Evolutionary conservation across 2,888 invertebrate species (phyloP), one percentile per base, ranked within the genome.

Genomic region (Lathronympha strigana): DNA sequence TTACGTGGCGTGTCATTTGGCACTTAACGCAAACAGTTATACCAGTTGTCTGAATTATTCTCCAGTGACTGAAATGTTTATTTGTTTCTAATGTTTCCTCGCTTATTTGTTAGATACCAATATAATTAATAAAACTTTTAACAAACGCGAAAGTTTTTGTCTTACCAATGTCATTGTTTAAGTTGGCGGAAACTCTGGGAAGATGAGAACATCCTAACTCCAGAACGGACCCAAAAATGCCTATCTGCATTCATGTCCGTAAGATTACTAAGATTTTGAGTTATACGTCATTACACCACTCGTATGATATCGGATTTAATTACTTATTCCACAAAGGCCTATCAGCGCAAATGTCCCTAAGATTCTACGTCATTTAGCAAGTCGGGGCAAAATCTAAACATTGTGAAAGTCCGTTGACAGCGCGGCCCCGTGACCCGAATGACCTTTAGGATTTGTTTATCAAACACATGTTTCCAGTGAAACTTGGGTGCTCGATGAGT

Each of bases 391-490:
- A 23, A 33, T 33, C 62, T 62, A 62, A 62, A 38, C 45, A 61
- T 54, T 66, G 66, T 66, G 66, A 66, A 66, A 66, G 66, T 57
- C 57, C 60, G 66, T 66, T 66, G 66, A 60, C 60, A 58, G 63
- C 55, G 43, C 43, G 71, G 67, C 71, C 69, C 55, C 61, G 25
- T 71, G 71, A 67, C 71, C 68, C 31, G 54, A 40, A 54, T 66
- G 66, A 66, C 66, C 66, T 66, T 66, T 66, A 43, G 53, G 63
- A 55, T 63, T 51, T 66, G 71, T 71, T 71, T 71, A 67, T 67
- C 49, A 70, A 64, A 66, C 69, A 69, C 40, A 67, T 70, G 70
- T 61, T 69, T 68, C 62, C 9, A 69, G 69, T 61, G 69, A 69
- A 69, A 69, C 53, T 57, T 57, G 40, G 33, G 15, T 23, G 17